Evolutionary conservation across 2,888 invertebrate species (phyloP).

Genomic region (Sussaba pulchella): DNA sequence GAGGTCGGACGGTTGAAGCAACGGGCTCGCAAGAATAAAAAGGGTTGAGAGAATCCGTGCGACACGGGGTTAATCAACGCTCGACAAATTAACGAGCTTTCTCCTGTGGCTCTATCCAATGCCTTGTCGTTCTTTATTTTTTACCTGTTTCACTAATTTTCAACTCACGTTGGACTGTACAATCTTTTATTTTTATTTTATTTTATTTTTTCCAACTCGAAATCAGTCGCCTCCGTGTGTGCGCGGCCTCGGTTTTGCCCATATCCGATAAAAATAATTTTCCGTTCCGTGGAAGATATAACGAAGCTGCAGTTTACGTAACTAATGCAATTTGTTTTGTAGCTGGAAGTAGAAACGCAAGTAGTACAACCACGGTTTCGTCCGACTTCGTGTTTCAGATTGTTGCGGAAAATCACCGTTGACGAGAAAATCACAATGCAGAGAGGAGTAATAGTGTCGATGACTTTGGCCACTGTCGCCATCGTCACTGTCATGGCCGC

Average conservation of each 20-base stretch:
- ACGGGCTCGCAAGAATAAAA: neutral
- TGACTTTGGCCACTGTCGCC: slow-evolving; percentile 73
- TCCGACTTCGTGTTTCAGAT: slow-evolving; percentile 45
- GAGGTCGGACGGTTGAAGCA: slow-evolving; percentile 6
- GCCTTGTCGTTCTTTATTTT: neutral
- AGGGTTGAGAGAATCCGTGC: neutral
- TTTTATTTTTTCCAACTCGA: neutral
- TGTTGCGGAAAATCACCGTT: slow-evolving; percentile 6
- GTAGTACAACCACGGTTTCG: neutral
- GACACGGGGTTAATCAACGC: slow-evolving; percentile 34
- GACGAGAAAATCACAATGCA: slow-evolving; percentile 73
- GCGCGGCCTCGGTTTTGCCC: no score
- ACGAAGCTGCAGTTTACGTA: neutral
- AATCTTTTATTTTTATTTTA: neutral
- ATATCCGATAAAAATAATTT: neutral
- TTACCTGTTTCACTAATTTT: neutral
- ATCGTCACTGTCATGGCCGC: slow-evolving; percentile 69
- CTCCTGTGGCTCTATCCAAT: neutral
- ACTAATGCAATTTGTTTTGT: neutral
- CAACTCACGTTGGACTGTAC: no score
- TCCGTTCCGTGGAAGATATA: neutral
- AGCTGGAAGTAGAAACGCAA: neutral
- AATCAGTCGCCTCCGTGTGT: no score
- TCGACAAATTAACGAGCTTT: slow-evolving; percentile 37
- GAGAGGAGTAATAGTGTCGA: slow-evolving; percentile 74